Conservation (phyloP, 2,113 vertebrate genomes). For the Dicerorhinus sumatrensis region DNA sequence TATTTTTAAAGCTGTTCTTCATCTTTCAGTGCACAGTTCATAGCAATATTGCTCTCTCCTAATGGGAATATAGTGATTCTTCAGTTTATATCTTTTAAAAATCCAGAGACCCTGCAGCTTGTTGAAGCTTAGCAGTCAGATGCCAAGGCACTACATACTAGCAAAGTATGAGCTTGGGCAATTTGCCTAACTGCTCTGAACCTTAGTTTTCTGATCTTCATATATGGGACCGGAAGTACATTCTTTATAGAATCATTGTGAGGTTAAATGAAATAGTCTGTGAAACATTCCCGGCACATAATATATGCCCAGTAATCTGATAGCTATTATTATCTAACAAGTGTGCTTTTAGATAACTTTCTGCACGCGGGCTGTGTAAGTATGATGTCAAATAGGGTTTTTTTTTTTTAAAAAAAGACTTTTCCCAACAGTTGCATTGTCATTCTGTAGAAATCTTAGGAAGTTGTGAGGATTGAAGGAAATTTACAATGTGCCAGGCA, state of each 20-base stretch:
- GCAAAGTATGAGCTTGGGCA: neutral
- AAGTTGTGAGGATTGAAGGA: slow-evolving; percentile 40
- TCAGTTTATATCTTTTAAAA: neutral
- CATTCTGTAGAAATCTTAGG: neutral
- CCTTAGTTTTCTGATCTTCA: neutral
- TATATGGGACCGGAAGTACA: neutral
- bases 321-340: slow-evolving; percentile 2
- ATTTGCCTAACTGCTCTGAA: neutral
- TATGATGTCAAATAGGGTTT: neutral
- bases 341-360: slow-evolving; percentile 27
- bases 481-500: neutral
- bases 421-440: neutral
- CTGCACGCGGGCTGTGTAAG: neutral
- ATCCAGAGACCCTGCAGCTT: neutral
- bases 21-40: neutral
- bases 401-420: neutral
- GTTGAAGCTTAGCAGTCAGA: neutral
- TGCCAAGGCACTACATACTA: neutral
- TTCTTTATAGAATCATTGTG: neutral
- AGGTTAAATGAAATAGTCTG: neutral
- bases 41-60: neutral
- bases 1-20: neutral
- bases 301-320: neutral
- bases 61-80: neutral
- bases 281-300: neutral